Evolutionary conservation across 2,797 vertebrate genomes (phyloP), one percentile per base, ranked within the genome.

Genomic region (Acrossocheilus fasciatus): DNA sequence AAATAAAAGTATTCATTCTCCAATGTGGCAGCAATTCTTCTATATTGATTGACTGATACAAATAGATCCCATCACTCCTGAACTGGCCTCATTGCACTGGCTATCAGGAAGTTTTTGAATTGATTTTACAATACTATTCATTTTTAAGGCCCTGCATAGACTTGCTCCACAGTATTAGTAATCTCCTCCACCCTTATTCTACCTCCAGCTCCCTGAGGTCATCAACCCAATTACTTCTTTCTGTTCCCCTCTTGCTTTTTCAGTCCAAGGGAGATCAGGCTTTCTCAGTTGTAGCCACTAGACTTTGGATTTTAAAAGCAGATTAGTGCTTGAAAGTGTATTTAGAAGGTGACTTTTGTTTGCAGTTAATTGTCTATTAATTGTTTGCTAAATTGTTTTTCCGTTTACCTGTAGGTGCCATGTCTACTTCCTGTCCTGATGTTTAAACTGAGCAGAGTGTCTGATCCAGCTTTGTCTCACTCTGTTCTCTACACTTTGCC

Each of bases 401-500:
- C 30, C 14, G 8, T 82, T 23, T 43, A 73, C 26, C 92, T 88
- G 87, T 93, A 99, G 98, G 97, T 97, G 23, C 97, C 98, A 4
- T 95, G 95, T 91, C 91, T 99, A 45, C 94, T 99, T 79, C 95
- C 96, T 17, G 95, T 98, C 86, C 93, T 99, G 89, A 90, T 98
- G 93, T 98, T 96, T 92, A 98, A 95, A 88, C 93, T 99, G 90
- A 95, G 96, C 85, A 96, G 91, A 91, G 95, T 96, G 57, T 93
- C 96, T 88, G 95, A 97, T 69, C 96, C 97, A 30, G 41, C 2
- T 0, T 70, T 96, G 84, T 95, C 94, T 83, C 96, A 92, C 18
- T 94, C 97, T 77, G 92, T 98, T 87, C 92, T 99, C 50, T 97
- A 95, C 91, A 96, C 96, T 1, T 92, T 99, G 86, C 98, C 98